Evolutionary conservation across 2,888 invertebrate genomes (phyloP), one percentile per base, ranked within the genome.

Genomic region (Ectemnius lituratus): DNA sequence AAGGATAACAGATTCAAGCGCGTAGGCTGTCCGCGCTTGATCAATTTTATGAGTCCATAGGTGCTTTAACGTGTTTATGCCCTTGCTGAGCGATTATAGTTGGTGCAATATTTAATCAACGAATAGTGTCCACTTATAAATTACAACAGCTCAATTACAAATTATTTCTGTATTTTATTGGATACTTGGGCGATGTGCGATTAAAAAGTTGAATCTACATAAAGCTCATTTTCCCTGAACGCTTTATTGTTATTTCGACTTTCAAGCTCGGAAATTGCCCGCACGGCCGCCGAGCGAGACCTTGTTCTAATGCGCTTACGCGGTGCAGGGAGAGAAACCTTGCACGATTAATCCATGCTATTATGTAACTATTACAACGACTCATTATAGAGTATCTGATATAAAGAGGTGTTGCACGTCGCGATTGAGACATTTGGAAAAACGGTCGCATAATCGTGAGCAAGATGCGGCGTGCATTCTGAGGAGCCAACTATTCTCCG

Each of bases 271-370:
- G 16, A 46, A 28, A 77, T 78, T 16, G 60, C 46, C 16, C 62
- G 52, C 23, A 64, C 65, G 67, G 65, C 69, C 49, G 57, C 60
- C 47, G 37, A 27, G 70, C 62, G 65, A 79, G 79, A 81, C 78
- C 78, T 81, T 78, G 80, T 56, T 47, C 62, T 66, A 78, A 79
- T 70, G 59, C 63, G 75, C 67, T 77, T 75, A 76, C 60, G 27
- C 27, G 64, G 47, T 18, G 62, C 23, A 47, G 66, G 68, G 74
- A 75, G 76, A 76, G 80, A 80, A 82, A 81, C 80, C 80, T 78
- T 72, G 75, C 72, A 70, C 62, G 59, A 78, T 76, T 83, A 80
- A 78, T 78, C 73, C 49, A 18, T 46, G 62, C 70, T 67, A 74
- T 85, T 84, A 82, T 62, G 27, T 74, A 82, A 82, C 69, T 52